Base-by-base conservation (phyloP, 2,113 vertebrate genomes). In the Periophthalmus modestus region DNA sequence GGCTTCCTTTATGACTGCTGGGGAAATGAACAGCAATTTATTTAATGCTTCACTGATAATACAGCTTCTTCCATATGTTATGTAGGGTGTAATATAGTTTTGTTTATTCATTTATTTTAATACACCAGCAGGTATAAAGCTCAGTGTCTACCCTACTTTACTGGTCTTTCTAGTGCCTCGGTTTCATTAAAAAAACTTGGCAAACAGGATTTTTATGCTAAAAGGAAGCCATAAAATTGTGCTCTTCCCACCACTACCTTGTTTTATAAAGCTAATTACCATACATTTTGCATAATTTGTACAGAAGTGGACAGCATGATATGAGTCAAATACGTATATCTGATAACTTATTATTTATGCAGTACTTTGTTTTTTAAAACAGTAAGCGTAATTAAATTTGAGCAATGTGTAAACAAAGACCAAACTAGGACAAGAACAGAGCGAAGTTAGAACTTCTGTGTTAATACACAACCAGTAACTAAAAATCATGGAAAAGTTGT, bases 1-100 rank as follows among this genome's bases (percentile, higher is more conserved):
- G 14, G 33, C 15, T 34, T 62, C 59, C 28, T 62, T 62, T 62
- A 36, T 36, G 28, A 62, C 59, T 62, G 59, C 16, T 62, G 59
- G 59, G 28, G 28, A 62, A 62, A 34, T 62, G 33, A 36, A 7
- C 24, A 3, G 59, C 59, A 62, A 62, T 62, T 62, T 33, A 62
- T 62, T 62, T 62, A 36, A 62, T 62, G 59, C 28, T 9, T 62
- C 59, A 62, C 59, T 62, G 59, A 62, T 36, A 36, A 36, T 19
- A 36, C 16, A 36, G 34, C 66, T 15, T 19, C 28, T 18, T 14
- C 57, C 57, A 28, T 28, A 14, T 28, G 57, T 28, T 59, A 28
- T 59, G 57, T 14, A 21, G 54, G n/a, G n/a, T 19, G n/a, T 23
- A 57, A 57, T 57, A 57, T 57, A 33, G 7, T 63, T 68, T 14